Percentiles rank a stretch among this genome's conserved stretches.
phyloP scores from a whole-genome alignment of 2,113 vertebrate genomes.

The Alethe diademata region DNA sequence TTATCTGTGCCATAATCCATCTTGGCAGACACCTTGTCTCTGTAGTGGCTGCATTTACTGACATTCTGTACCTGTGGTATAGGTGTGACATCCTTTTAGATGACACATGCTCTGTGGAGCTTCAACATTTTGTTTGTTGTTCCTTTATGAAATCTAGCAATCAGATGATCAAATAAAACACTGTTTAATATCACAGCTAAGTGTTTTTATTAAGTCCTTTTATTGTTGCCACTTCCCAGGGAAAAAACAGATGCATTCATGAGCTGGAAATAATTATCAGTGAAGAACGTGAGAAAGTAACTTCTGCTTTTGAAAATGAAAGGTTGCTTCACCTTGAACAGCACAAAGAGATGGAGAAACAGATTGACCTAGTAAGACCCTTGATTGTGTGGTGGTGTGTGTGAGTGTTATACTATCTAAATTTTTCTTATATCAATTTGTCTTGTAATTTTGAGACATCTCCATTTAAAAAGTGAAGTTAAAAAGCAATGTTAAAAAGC shows the following conservation, averaged over 20 bases:
- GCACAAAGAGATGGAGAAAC: constrained; percentile 82
- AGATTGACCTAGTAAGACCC: constrained; percentile 82
- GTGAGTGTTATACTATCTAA: neutral
- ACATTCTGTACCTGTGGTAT: fast-evolving
- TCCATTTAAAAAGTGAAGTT: neutral
- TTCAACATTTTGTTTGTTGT: neutral
- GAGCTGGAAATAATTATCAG: constrained; percentile 81
- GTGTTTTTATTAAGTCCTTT: neutral
- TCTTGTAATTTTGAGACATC: neutral
- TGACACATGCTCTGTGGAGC: neutral
- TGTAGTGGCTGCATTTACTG: neutral
- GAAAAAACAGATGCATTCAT: constrained; percentile 74
- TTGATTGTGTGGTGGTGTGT: neutral
- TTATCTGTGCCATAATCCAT: neutral
- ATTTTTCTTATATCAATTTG: neutral
- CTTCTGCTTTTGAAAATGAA: constrained; percentile 80
- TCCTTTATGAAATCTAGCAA: neutral
- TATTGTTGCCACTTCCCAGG: constrained; percentile 68
- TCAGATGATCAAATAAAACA: neutral
- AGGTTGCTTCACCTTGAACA: constrained; percentile 79
- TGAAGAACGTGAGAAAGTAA: constrained; percentile 80
- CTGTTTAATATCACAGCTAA: neutral
- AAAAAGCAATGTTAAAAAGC: neutral
- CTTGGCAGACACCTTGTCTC: neutral
- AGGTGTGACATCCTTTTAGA: neutral